Base-by-base conservation (phyloP, 2,888 invertebrate species). In the Mellilla xanthometata region DNA sequence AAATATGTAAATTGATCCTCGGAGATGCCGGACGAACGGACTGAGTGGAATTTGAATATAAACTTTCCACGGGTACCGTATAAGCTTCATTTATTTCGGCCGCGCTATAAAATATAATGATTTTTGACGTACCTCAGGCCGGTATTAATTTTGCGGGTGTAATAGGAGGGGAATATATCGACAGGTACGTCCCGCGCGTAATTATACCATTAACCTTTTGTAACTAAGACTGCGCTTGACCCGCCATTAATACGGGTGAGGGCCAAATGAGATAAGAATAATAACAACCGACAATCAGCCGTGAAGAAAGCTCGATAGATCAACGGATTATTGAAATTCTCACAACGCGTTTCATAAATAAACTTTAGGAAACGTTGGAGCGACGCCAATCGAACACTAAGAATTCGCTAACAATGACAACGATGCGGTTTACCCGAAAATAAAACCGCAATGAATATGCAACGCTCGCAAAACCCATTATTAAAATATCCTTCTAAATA, bases 1-100 rank as follows among this genome's bases (percentile, higher is more conserved):
- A 86, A 84, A 87, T 88, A 89, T 89, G 88, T 83, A 89, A 88
- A 89, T 89, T 84, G 88, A 85, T 85, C 87, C 88, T 86, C 73
- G 68, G 88, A 89, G 88, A 86, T 84, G 83, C 71, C 79, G 85
- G 86, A 81, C 84, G 75, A 78, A 68, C 81, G 76, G 82, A 77
- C 82, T 76, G 77, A 75, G 72, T 76, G 72, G 81, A 85, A 88
- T 89, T 88, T 88, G 86, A 89, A 89, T 88, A 85, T 85, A 88
- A 88, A 88, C 85, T 87, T 87, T 39, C 39, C 73, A 66, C 70
- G 68, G 68, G 70, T 60, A 70, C 73, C 79, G 77, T 85, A 81
- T 83, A 86, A 81, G 86, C 82, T 81, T 74, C 88, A 88, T 87
- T 88, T 87, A 86, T 85, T 89, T 81, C 70, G 77, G 74, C 79